These are phyloP conservation scores for Peromyscus polionotus DNA, from an alignment of 2,113 vertebrate species.

Conservation along the genomic window DNA sequence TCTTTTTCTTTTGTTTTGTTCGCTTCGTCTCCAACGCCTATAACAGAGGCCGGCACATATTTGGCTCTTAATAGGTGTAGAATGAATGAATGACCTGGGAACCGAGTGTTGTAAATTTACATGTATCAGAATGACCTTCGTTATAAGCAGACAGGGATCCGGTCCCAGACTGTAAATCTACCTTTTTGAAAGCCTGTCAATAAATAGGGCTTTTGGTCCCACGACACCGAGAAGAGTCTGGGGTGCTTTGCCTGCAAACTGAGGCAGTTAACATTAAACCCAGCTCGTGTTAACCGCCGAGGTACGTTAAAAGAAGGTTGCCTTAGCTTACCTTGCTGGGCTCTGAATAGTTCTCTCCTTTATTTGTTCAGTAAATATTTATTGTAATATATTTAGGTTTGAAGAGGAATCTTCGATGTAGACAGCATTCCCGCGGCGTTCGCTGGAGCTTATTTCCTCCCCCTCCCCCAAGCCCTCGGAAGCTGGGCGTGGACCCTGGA, in stretches of 20 bases:
- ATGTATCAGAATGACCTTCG: not conserved
- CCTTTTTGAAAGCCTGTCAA: not conserved
- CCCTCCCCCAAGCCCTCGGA: not conserved
- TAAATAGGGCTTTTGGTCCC: not conserved
- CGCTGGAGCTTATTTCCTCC: not conserved
- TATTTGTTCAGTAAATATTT: slow-evolving; percentile 33
- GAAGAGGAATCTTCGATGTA: not conserved
- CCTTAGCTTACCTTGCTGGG: not conserved
- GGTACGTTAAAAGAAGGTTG: not conserved
- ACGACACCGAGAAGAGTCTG: not conserved
- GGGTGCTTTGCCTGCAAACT: not conserved
- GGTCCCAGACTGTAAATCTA: not conserved
- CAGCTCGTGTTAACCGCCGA: not conserved
- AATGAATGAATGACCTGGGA: slow-evolving; percentile 33
- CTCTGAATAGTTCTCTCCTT: not conserved
- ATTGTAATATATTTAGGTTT: not conserved
- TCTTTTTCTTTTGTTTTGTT: slow-evolving; percentile 10
- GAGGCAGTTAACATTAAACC: not conserved
- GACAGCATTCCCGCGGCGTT: not conserved
- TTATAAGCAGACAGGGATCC: not conserved
- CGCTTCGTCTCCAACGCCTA: not conserved
- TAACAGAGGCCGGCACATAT: not conserved
- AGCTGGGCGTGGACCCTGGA: slow-evolving; percentile 57
- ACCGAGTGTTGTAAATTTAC: not conserved
- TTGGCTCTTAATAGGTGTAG: not conserved